phyloP scores from a whole-genome alignment of 1,140 invertebrate genomes.

The Ganaspis sp. region DNA sequence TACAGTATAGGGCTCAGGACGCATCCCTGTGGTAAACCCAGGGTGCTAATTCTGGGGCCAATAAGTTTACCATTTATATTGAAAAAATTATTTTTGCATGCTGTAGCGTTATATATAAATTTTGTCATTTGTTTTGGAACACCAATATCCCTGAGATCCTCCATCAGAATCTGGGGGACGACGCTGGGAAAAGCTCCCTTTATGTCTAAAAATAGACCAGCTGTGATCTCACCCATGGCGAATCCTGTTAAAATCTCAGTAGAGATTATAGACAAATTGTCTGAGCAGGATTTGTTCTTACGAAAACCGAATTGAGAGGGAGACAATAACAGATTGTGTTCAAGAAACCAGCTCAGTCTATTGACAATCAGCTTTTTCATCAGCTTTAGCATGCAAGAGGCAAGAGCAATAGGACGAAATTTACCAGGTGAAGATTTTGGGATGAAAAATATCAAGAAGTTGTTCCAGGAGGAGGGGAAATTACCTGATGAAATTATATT shows the following conservation, averaged over 20 bases:
- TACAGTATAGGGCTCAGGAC: too few species aligned
- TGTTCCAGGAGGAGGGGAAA: constrained; percentile 34
- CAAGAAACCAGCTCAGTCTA: constrained; percentile 23
- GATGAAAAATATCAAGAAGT: constrained; percentile 39
- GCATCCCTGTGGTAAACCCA: too few species aligned
- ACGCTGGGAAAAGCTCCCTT: constrained; percentile 41
- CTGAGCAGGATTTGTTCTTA: constrained; percentile 33
- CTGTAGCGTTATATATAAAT: not conserved
- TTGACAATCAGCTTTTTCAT: constrained; percentile 44
- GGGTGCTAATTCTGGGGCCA: not conserved
- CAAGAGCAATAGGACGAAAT: constrained; percentile 46
- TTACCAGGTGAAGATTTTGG: constrained; percentile 37
- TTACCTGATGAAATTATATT: not conserved
- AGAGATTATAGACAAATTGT: constrained; percentile 34
- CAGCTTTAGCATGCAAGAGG: constrained; percentile 42
- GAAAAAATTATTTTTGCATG: not conserved
- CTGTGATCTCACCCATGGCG: not conserved
- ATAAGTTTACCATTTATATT: not conserved
- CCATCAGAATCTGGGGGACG: constrained; percentile 23
- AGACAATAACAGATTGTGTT: constrained; percentile 38
- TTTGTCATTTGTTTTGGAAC: too few species aligned
- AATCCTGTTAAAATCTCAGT: constrained; percentile 34
- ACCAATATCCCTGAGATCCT: constrained; percentile 15
- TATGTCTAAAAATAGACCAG: constrained; percentile 35
- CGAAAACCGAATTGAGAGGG: constrained; percentile 38